These are phyloP conservation scores for Macrosiphum euphorbiae DNA, from an alignment of 2,888 invertebrate species.

Conservation along the genomic window DNA sequence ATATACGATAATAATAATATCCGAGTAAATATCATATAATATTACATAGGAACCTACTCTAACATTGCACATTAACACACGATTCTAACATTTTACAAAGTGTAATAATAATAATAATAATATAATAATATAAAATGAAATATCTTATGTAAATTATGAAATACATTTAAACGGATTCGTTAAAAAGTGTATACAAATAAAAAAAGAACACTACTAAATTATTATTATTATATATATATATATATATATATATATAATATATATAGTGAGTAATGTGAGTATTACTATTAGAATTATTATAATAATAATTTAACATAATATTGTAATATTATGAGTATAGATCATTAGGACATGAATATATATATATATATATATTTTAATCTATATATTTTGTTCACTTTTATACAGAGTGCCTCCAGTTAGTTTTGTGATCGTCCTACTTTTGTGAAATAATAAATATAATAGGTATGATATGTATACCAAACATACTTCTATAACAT, in stretches of 20 bases:
- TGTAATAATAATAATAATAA: conserved; percentile 37
- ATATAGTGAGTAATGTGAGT: neutral
- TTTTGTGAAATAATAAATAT: neutral
- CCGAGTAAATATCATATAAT: conserved; percentile 20
- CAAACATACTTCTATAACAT: too few relatives aligned
- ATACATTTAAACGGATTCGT: conserved; percentile 11
- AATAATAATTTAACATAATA: neutral
- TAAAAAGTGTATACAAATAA: conserved; percentile 34
- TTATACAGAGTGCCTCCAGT: neutral
- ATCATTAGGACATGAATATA: neutral
- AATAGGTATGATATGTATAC: too few relatives aligned
- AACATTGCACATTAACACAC: conserved; percentile 63
- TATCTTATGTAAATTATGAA: conserved; percentile 38
- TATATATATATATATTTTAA: conserved; percentile 12
- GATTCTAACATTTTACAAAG: conserved; percentile 40
- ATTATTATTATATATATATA: too few relatives aligned
- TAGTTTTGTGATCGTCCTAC: neutral
- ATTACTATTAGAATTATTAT: conserved; percentile 1
- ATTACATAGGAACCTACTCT: conserved; percentile 25
- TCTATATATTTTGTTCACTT: neutral
- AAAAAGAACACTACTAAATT: conserved; percentile 33
- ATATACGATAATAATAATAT: conserved; percentile 4
- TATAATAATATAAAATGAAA: conserved; percentile 51
- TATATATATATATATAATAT: too few relatives aligned
- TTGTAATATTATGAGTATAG: neutral